Evolutionary conservation across 1,140 invertebrate genomes (phyloP).

Genomic region (Diachasma alloeum): DNA sequence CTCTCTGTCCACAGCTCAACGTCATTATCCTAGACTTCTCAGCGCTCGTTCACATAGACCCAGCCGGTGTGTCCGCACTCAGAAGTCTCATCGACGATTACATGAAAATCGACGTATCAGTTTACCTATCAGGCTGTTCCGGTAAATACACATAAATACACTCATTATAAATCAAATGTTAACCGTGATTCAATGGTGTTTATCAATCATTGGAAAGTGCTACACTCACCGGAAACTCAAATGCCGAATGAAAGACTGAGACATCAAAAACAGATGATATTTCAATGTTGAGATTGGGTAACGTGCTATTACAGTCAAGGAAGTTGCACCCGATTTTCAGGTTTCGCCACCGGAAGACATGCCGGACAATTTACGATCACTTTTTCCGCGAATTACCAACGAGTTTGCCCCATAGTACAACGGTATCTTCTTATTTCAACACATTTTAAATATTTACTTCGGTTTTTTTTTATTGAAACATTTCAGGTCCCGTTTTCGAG

Average conservation of each 20-base stretch:
- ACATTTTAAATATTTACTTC: slow-evolving; percentile 20
- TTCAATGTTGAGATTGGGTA: not conserved
- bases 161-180: not conserved
- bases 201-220: not conserved
- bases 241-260: not conserved
- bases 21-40: slow-evolving; percentile 76
- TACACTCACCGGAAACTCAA: not conserved
- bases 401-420: not conserved
- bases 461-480: slow-evolving; percentile 13
- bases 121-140: slow-evolving; percentile 72
- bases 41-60: slow-evolving; percentile 76
- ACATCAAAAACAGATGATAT: not conserved
- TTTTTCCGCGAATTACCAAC: not conserved
- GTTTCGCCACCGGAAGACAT: slow-evolving; percentile 5
- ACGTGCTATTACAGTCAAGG: not conserved
- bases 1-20: slow-evolving; percentile 58
- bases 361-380: not conserved
- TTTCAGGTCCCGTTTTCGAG: slow-evolving; percentile 70
- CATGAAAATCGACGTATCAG: slow-evolving; percentile 63
- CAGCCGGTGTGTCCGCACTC: slow-evolving; percentile 70
- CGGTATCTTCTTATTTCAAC: not conserved
- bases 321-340: slow-evolving; percentile 1
- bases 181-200: not conserved
- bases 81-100: slow-evolving; percentile 68
- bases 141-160: slow-evolving; percentile 62